Conservation (phyloP, 2,113 vertebrate species). For the Chlamydotis undulata region DNA sequence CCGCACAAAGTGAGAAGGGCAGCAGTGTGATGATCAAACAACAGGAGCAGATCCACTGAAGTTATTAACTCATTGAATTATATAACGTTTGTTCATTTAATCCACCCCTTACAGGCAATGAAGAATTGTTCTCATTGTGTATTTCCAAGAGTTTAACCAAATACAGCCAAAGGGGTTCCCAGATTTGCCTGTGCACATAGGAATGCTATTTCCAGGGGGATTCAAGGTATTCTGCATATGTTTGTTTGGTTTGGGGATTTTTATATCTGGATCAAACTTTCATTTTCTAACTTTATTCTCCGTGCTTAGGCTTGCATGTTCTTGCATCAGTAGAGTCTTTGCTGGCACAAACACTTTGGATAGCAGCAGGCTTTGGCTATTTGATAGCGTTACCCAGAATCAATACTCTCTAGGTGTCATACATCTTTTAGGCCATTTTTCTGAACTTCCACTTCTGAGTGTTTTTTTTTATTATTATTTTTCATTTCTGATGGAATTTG, state of each 20-base stretch:
- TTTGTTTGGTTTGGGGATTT: not conserved
- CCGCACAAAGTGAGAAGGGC: not conserved
- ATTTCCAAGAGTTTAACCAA: not conserved
- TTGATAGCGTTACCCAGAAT: not conserved
- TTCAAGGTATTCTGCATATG: not conserved
- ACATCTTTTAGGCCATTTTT: not conserved
- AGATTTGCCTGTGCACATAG: not conserved
- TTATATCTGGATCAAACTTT: not conserved
- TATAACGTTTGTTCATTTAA: not conserved
- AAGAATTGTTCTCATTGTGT: not conserved
- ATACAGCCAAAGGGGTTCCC: not conserved
- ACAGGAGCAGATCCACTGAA: not conserved
- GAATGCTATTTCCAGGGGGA: not conserved
- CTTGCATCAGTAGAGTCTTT: not conserved
- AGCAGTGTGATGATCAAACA: not conserved
- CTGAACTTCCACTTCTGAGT: not conserved
- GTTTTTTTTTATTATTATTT: not conserved
- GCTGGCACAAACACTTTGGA: not conserved
- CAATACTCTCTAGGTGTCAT: not conserved
- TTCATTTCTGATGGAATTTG: not conserved
- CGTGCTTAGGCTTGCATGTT: not conserved
- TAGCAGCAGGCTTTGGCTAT: not conserved
- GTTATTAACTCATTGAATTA: not conserved
- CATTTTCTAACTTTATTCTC: not conserved
- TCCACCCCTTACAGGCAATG: not conserved